Conservation (phyloP, 2,113 vertebrate genomes). For the Gila orcuttii region DNA sequence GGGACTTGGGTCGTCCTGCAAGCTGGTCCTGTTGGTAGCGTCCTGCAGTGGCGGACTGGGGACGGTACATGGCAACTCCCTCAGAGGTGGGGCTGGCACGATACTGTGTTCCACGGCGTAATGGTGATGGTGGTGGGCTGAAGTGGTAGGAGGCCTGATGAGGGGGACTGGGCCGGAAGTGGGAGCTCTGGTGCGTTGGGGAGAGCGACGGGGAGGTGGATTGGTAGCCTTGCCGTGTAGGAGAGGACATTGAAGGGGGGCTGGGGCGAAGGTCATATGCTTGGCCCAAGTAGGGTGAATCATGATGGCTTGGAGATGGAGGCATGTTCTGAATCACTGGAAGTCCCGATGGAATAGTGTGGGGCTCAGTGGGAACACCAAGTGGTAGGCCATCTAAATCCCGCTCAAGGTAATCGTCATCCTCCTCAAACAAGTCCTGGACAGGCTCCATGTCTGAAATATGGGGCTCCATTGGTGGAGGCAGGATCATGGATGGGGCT, state of each 20-base stretch:
- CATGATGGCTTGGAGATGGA: conserved; percentile 83
- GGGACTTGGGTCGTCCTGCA: conserved; percentile 84
- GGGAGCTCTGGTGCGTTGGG: conserved; percentile 84
- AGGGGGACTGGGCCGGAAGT: conserved; percentile 79
- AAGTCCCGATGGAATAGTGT: conserved; percentile 79
- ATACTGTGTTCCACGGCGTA: conserved; percentile 83
- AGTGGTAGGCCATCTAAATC: conserved; percentile 83
- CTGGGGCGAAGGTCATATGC: conserved; percentile 54
- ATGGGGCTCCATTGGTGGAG: conserved; percentile 73
- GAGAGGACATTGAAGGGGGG: conserved; percentile 66
- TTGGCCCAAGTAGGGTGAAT: conserved; percentile 75
- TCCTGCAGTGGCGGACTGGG: conserved; percentile 80
- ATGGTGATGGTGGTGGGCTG: conserved; percentile 85
- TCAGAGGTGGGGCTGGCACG: conserved; percentile 83
- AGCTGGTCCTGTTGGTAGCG: conserved; percentile 86
- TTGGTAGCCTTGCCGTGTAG: conserved; percentile 86
- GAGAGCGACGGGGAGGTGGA: conserved; percentile 84
- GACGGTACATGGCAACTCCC: conserved; percentile 79
- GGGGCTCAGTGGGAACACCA: conserved; percentile 79
- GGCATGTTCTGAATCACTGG: conserved; percentile 86
- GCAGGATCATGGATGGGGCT: conserved; percentile 58
- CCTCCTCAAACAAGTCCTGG: conserved; percentile 84
- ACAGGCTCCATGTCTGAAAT: conserved; percentile 83
- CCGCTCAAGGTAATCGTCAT: conserved; percentile 83
- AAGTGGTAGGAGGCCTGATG: conserved; percentile 85